These are phyloP conservation scores for Acanthosepion pharaonis DNA, from an alignment of 2,888 invertebrate genomes.

Conservation along the genomic window DNA sequence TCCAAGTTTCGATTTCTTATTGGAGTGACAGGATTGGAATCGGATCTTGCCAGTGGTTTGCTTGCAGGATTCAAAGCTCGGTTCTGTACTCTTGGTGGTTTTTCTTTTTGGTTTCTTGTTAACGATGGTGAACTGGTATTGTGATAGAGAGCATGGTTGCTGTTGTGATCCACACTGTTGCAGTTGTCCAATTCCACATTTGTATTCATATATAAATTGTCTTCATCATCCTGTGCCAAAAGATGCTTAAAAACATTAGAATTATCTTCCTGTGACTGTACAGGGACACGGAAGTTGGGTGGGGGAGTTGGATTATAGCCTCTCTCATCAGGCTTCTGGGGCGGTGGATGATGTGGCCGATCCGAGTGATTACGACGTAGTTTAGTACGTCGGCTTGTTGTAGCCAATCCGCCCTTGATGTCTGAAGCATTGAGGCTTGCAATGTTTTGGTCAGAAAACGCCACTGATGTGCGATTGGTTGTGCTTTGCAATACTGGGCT, in stretches of 20 bases:
- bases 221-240: neutral
- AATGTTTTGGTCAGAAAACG: conserved; percentile 52
- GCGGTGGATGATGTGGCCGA: conserved; percentile 41
- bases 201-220: conserved; percentile 39
- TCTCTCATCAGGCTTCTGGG: conserved; percentile 46
- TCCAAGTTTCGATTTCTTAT: neutral
- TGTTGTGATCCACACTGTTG: conserved; percentile 34
- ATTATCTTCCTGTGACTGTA: neutral
- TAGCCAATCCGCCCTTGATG: conserved; percentile 36
- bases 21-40: neutral
- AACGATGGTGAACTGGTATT: neutral
- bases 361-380: conserved; percentile 44
- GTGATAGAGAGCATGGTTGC: conserved; percentile 39
- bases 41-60: neutral
- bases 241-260: neutral
- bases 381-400: neutral
- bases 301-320: neutral
- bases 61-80: neutral
- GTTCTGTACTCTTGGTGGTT: conserved; percentile 1
- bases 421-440: conserved; percentile 34
- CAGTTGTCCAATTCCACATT: neutral
- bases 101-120: neutral
- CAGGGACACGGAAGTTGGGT: neutral
- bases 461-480: conserved; percentile 66
- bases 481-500: conserved; percentile 67